Percentiles rank a stretch among this genome's conserved stretches.
phyloP scores from a whole-genome alignment of 2,888 invertebrate genomes.

The Hoplodrina blanda region DNA sequence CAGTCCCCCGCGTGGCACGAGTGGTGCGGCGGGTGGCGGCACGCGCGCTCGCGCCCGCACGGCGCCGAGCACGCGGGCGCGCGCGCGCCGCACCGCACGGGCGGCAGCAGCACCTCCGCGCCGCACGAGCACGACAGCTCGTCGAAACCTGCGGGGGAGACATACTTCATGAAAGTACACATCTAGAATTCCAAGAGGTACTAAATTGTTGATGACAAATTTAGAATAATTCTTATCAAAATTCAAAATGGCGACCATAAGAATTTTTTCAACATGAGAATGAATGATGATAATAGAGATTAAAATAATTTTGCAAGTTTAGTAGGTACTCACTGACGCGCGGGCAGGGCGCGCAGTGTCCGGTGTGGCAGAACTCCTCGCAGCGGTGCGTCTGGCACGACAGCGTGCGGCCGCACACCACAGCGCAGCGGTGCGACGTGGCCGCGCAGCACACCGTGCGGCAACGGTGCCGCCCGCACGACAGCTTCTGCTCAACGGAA shows the following conservation, averaged over 20 bases:
- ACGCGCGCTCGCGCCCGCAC: conserved; percentile 94
- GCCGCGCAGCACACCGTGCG: conserved; percentile 97
- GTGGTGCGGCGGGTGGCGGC: conserved; percentile 96
- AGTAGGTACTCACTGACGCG: conserved; percentile 92
- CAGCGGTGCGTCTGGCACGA: conserved; percentile 97
- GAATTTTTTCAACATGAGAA: no score
- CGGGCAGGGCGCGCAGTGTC: conserved; percentile 95
- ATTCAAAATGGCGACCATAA: no score
- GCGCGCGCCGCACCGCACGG: conserved; percentile 97
- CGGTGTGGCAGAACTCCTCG: conserved; percentile 96
- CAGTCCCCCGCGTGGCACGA: conserved; percentile 95
- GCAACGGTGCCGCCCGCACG: conserved; percentile 97
- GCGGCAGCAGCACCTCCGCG: conserved; percentile 95
- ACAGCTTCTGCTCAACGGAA: conserved; percentile 91
- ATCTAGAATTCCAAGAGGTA: no score
- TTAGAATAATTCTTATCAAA: no score
- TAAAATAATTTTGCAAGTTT: no score
- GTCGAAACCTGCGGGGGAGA: conserved; percentile 91
- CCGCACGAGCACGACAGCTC: conserved; percentile 98
- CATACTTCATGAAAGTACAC: no score
- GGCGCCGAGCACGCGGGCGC: conserved; percentile 95
- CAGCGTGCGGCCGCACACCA: conserved; percentile 95
- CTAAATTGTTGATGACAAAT: no score
- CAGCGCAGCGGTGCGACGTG: conserved; percentile 95
- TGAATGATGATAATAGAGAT: no score